phyloP scores from a whole-genome alignment of 2,113 vertebrate species.

The Elanus axillaris region DNA sequence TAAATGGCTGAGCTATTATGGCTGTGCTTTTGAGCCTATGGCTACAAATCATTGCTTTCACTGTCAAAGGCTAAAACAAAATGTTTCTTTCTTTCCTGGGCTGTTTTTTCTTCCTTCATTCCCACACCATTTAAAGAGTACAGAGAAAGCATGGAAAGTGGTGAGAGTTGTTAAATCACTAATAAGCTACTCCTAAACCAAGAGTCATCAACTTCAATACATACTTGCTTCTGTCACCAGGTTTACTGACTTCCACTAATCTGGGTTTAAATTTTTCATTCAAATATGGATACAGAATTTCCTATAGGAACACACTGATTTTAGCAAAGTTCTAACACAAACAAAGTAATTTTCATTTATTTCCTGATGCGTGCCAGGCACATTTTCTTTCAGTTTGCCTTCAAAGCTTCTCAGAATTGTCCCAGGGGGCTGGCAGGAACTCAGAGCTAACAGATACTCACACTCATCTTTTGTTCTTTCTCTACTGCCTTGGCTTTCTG shows the following conservation, averaged over 20 bases:
- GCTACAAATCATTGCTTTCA: not conserved
- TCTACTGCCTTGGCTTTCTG: not conserved
- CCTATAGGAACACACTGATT: not conserved
- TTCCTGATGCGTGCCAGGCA: accelerated
- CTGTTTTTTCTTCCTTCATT: not conserved
- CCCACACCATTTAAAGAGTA: not conserved
- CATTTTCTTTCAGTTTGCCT: not conserved
- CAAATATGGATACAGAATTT: not conserved
- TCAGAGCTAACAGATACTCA: not conserved
- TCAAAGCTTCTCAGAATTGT: not conserved
- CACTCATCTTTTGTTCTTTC: not conserved
- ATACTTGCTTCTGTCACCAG: not conserved
- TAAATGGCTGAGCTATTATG: not conserved
- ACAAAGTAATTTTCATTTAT: not conserved
- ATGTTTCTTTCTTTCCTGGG: not conserved
- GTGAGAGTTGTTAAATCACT: not conserved
- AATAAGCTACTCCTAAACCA: not conserved
- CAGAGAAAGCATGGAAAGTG: not conserved
- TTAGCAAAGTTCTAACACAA: not conserved
- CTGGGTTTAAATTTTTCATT: not conserved
- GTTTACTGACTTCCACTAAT: not conserved
- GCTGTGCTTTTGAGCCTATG: not conserved
- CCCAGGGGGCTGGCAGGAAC: not conserved
- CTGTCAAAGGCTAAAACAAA: not conserved
- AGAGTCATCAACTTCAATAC: not conserved